phyloP scores from a whole-genome alignment of 2,113 vertebrate genomes.

The Cariama cristata region DNA sequence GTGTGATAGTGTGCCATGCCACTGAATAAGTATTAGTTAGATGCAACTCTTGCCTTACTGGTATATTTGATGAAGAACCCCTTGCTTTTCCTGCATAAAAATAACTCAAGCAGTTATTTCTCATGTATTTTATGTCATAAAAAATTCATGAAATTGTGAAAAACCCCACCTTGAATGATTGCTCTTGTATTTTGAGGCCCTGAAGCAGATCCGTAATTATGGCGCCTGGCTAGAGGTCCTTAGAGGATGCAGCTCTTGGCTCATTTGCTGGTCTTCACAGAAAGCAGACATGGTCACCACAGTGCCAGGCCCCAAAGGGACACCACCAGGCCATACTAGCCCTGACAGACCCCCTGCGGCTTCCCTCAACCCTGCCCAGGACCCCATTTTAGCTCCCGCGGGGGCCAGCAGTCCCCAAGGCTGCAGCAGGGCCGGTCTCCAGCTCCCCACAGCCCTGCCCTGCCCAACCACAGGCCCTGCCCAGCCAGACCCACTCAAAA shows the following conservation, averaged over 20 bases:
- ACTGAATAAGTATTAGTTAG: not conserved
- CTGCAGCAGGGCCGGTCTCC: fast-evolving
- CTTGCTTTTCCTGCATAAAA: not conserved
- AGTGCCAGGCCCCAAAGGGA: too few relatives aligned
- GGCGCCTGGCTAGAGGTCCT: not conserved
- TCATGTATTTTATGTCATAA: not conserved
- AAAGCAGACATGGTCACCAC: not conserved
- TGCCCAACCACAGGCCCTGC: not conserved
- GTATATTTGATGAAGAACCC: not conserved
- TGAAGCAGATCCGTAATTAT: not conserved
- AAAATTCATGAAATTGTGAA: not conserved
- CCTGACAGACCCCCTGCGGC: not conserved
- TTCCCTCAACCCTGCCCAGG: not conserved
- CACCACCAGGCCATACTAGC: not conserved
- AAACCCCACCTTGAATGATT: not conserved
- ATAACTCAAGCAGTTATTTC: not conserved
- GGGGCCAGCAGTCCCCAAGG: not conserved
- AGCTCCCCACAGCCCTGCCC: not conserved
- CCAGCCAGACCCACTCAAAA: not conserved
- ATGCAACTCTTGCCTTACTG: not conserved
- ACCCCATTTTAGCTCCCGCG: too few relatives aligned
- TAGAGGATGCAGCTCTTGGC: not conserved
- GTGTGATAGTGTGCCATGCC: not conserved
- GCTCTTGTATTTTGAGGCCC: not conserved
- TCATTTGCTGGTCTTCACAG: not conserved